A percentile compares a stretch with the other conserved stretches of the same genome.
Conservation (phyloP, 1,140 invertebrate genomes). For the Nylanderia fulva region DNA sequence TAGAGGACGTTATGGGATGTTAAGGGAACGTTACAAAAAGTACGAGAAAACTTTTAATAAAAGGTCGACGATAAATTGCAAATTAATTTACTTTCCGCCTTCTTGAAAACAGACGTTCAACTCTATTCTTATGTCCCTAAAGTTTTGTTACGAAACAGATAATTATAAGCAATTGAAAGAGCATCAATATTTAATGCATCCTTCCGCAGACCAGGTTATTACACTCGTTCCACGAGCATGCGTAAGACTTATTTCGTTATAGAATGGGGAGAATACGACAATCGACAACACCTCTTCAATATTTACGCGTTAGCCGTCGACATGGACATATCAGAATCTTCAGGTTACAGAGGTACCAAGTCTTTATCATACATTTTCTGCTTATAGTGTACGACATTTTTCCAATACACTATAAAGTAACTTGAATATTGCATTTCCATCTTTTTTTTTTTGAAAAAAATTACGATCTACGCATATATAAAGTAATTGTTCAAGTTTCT, state of each 20-base stretch:
- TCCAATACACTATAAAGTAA: neutral
- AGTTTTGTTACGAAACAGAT: neutral
- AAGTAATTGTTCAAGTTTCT: neutral
- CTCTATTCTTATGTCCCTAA: neutral
- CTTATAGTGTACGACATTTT: no score
- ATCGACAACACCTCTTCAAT: neutral
- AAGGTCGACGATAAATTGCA: no score
- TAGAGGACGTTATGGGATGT: no score
- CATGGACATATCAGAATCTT: neutral
- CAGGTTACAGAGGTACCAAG: slow-evolving; percentile 13
- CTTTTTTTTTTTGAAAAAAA: neutral
- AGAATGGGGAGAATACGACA: neutral
- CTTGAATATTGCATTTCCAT: no score
- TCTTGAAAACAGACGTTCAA: no score
- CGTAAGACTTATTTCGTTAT: neutral
- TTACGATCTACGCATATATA: neutral
- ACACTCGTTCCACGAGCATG: neutral
- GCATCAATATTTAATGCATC: slow-evolving; percentile 16
- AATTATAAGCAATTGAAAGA: neutral
- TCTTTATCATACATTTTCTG: neutral
- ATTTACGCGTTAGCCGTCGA: neutral
- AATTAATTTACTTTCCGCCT: no score
- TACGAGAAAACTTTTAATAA: no score
- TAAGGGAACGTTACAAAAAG: no score
- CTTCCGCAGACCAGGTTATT: neutral